Base-by-base conservation (phyloP, 2,888 invertebrate genomes). In the Iselma pallidipennis region DNA sequence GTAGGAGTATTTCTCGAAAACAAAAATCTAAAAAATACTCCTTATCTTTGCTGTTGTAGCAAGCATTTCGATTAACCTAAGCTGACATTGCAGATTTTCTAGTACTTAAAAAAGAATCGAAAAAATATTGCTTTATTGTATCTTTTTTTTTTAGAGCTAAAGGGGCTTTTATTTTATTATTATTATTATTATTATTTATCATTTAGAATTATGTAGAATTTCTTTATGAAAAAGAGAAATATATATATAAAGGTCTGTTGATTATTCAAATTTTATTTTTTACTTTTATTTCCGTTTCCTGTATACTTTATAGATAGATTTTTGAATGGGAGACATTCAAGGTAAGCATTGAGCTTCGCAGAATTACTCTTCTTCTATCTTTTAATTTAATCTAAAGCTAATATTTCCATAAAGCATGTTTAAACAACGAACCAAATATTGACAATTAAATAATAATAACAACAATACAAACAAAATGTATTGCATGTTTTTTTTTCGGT, bases 171-270 rank as follows among this genome's bases (percentile, higher is more conserved):
- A 68, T 53, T 57, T 61, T 60, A 50, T 61, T 42, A n/a, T n/a
- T n/a, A n/a, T n/a, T n/a, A n/a, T n/a, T n/a, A n/a, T n/a, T n/a
- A 52, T 55, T 50, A 55, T 59, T 59, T 56, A 61, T 37, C 50
- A 56, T 28, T 50, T 50, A 63, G 51, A 31, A 14, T 16, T 59
- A 57, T 67, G 69, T 71, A 71, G 69, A 57, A 55, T 53, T 53
- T 68, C 33, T 64, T 49, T n/a, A 14, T 37, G 37, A 37, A 16
- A 3, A 37, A 37, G 16, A 7, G 57, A 63, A 61, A 59, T 66
- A 57, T 49, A 71, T 68, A 72, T 72, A 72, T 68, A 72, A 55
- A 66, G 64, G 65, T 61, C 58, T 63, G 45, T 57, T 66, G 50
- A 50, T 16, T 50, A 54, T 54, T 57, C 14, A 54, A 54, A 50